Conservation (phyloP, 2,113 vertebrate genomes). For the Ciconia boyciana region DNA sequence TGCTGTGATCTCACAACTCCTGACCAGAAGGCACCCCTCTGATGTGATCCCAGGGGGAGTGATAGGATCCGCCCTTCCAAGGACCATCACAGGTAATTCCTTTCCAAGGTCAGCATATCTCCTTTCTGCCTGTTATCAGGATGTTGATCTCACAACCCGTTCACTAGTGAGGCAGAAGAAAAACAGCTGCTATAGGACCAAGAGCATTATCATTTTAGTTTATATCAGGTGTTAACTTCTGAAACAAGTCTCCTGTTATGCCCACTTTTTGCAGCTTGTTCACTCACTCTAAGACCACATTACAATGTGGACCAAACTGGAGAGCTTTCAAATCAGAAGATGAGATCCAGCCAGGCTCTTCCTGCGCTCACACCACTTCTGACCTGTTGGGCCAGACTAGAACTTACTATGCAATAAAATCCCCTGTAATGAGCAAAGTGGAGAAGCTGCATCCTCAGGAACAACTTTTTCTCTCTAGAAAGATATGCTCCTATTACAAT, state of each 20-base stretch:
- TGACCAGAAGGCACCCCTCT: not conserved
- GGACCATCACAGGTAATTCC: not conserved
- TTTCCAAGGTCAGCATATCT: not conserved
- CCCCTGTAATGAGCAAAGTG: not conserved
- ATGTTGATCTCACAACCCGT: not conserved
- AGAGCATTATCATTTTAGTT: not conserved
- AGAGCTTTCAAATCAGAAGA: not conserved
- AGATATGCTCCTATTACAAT: not conserved
- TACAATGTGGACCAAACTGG: not conserved
- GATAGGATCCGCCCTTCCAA: not conserved
- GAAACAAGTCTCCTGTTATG: not conserved
- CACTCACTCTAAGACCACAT: not conserved
- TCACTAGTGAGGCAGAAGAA: not conserved
- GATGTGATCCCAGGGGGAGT: not conserved
- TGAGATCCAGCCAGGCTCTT: not conserved
- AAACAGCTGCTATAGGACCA: not conserved
- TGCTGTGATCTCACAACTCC: not conserved
- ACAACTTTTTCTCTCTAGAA: not conserved
- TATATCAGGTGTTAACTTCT: not conserved
- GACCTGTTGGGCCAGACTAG: not conserved
- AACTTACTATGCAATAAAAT: not conserved
- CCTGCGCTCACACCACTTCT: rapidly evolving
- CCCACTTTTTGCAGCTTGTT: not conserved
- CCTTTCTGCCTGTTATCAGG: not conserved
- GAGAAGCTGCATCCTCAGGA: not conserved